Evolutionary conservation across 2,888 invertebrate genomes (phyloP), one percentile per base, ranked within the genome.

Genomic region (Strigamia crassipes): DNA sequence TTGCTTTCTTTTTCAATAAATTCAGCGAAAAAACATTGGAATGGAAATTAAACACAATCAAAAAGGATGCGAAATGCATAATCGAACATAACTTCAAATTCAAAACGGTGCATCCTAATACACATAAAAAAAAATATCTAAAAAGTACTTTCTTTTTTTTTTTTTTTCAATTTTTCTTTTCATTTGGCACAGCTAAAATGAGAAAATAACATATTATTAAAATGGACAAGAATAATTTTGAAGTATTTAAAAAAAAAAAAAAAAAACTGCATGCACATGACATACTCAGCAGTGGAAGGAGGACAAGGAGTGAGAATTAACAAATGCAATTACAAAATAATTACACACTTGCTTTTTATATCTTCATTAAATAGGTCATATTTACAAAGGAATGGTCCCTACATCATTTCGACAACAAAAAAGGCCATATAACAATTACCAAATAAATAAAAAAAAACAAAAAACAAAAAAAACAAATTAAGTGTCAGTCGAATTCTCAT

Each of bases 281-380:
- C 73, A 73, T 73, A 73, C 73, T 73, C 73, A 73, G 73, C 73
- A 73, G 9, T 13, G 56, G 73, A 73, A 73, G 73, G 73, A 73
- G 73, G 73, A 73, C 73, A 73, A 73, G 73, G 73, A 73, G 73
- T 73, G 73, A 73, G 73, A 73, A 73, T 73, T 73, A 73, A 73
- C 73, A 73, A 73, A 27, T 73, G 73, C 73, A 73, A 73, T 73
- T 73, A 73, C 73, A 73, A 73, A 56, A 73, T 73, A 73, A 73
- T 73, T 73, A 73, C 73, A 73, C 73, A 73, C 73, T 73, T 73
- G 73, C 73, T 73, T 27, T 51, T 73, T 73, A 73, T 73, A 73
- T 73, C 73, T 27, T 73, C 73, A 73, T 73, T 73, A 73, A 73
- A 73, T 73, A 73, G 73, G 73, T 73, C 73, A 73, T 73, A 73